Evolutionary conservation across 2,113 vertebrate species (phyloP).

Genomic region (Empidonax alnorum): DNA sequence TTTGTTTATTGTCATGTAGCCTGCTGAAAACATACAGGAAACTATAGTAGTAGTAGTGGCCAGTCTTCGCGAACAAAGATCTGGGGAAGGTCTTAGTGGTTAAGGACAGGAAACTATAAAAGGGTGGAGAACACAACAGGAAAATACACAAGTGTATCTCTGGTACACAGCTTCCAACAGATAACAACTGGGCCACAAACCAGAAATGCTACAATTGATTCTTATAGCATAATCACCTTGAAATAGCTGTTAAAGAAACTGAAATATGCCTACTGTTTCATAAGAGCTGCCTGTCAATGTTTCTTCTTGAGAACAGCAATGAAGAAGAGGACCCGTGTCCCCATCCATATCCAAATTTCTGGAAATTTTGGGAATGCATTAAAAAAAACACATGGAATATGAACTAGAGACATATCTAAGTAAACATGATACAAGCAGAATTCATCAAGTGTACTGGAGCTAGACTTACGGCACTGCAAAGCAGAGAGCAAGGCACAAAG

Average conservation of each 20-base stretch:
- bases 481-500: constrained; percentile 48
- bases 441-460: constrained; percentile 18
- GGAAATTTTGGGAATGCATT: not conserved
- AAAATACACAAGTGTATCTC: not conserved
- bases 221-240: not conserved
- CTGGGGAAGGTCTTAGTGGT: too few relatives aligned
- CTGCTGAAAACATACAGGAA: not conserved
- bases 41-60: not conserved
- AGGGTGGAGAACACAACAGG: not conserved
- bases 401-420: constrained; percentile 22
- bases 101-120: not conserved
- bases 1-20: not conserved
- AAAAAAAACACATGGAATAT: not conserved
- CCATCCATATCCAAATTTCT: not conserved
- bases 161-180: not conserved
- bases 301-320: not conserved
- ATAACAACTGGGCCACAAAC: not conserved
- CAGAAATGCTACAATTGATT: not conserved
- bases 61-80: too few relatives aligned
- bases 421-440: constrained; percentile 38
- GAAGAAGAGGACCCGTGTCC: not conserved
- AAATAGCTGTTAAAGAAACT: not conserved
- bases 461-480: constrained; percentile 13
- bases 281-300: not conserved
- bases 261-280: not conserved